phyloP scores from a whole-genome alignment of 2,888 invertebrate species.

The Pherbina coryleti region DNA sequence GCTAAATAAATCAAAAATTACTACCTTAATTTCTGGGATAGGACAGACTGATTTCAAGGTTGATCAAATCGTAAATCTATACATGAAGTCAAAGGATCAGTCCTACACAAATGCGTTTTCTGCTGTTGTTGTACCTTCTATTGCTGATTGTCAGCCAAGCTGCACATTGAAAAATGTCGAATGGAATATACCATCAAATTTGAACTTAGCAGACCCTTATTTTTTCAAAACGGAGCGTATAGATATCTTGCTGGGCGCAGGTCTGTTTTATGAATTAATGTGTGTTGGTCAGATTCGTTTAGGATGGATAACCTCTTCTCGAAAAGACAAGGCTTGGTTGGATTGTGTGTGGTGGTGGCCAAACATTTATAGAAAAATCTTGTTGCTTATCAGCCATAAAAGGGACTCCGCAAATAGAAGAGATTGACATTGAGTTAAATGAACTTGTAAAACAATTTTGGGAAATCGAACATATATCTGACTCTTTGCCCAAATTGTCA shows the following conservation, averaged over 20 bases:
- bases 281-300: background rate
- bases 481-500: background rate
- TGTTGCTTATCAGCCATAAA: too few species aligned
- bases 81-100: background rate
- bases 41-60: background rate
- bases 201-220: background rate
- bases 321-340: slow-evolving; percentile 20
- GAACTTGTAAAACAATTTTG: slow-evolving; percentile 11
- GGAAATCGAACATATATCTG: slow-evolving; percentile 32
- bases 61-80: background rate
- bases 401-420: slow-evolving; percentile 5
- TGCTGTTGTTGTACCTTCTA: background rate
- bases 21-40: too few species aligned
- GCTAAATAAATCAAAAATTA: too few species aligned
- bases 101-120: background rate
- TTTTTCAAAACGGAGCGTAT: background rate
- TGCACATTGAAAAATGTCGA: background rate
- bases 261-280: background rate
- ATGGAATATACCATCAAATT: background rate
- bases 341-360: background rate
- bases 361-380: background rate
- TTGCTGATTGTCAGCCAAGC: background rate
- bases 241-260: background rate
- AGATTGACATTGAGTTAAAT: background rate
- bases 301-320: slow-evolving; percentile 11